A percentile compares a stretch with the other conserved stretches of the same genome.
These are phyloP conservation scores for Bugula neritina DNA, from an alignment of 2,888 invertebrate genomes.

Conservation along the genomic window DNA sequence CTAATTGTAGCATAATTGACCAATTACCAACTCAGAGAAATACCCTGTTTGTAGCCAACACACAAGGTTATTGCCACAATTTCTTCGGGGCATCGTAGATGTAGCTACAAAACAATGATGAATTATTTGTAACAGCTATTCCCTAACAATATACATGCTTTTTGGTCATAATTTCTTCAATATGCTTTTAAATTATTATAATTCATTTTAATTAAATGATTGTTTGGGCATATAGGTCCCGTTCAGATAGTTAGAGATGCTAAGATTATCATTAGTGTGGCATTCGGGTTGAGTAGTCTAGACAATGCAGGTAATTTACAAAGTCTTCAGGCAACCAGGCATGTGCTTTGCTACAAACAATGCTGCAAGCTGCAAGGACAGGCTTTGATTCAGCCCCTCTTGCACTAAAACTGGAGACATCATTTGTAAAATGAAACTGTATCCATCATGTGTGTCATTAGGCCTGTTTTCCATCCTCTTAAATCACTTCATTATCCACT, in stretches of 20 bases:
- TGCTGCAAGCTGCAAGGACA: too few species aligned
- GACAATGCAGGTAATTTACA: too few species aligned
- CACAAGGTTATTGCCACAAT: background rate
- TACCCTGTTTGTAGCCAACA: background rate
- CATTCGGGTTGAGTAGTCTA: background rate
- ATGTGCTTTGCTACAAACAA: too few species aligned
- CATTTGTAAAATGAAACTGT: background rate
- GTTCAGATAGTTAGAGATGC: too few species aligned
- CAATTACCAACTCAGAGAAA: background rate
- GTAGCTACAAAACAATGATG: background rate
- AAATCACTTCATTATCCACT: background rate
- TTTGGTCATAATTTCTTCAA: background rate
- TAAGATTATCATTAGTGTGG: constrained; percentile 18
- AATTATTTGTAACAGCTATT: background rate
- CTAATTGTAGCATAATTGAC: background rate
- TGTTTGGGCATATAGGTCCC: too few species aligned
- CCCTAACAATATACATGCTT: background rate
- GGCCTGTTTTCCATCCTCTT: background rate
- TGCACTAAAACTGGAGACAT: background rate
- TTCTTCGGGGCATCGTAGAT: background rate
- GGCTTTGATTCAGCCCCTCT: background rate
- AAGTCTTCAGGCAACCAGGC: too few species aligned
- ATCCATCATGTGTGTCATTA: background rate
- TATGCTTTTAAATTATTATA: background rate
- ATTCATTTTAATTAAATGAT: constrained; percentile 16